Base-by-base conservation (phyloP, 2,888 invertebrate genomes). In the Caenorhabditis becei region DNA sequence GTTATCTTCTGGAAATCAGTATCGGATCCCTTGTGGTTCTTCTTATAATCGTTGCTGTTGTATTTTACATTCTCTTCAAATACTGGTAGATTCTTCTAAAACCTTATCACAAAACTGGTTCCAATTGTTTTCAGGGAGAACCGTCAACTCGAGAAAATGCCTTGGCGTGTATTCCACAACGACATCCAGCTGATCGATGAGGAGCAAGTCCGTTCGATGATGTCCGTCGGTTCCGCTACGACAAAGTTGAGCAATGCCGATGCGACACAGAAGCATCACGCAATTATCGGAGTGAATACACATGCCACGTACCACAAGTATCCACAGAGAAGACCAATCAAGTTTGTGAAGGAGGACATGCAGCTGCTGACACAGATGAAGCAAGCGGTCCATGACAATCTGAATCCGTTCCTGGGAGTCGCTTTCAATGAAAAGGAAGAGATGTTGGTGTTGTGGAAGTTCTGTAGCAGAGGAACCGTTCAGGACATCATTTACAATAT, bases 401-500 rank as follows among this genome's bases (percentile, higher is more conserved):
- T 98, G 85, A 97, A 97, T 93, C 96, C 96, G 70, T 98, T 98
- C 93, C 96, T 97, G 91, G 98, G 98, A 80, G 63, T 74, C 4
- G 82, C 88, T 7, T 91, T 91, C 84, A 90, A 90, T 70, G 90
- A 90, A 63, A 90, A 90, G 59, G 90, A 90, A 37, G 90, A 90
- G 26, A 86, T 90, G 87, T 62, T 89, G 26, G 61, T 87, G 0
- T 67, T 90, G 56, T 90, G 90, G 90, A 90, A 90, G 72, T 90
- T 90, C 79, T 90, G 90, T 63, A 88, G 88, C 35, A 80, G 90
- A 26, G 90, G 90, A 72, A 90, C 90, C 0, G 80, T 89, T 18
- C 89, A 88, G 78, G 98, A 98, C 94, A 97, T 98, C 92, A 95
- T 98, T 91, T 97, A 97, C 93, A 97, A 97, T 93, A 96, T 97